phyloP scores from a whole-genome alignment of 2,888 invertebrate genomes.

The Cheilosia urbana region DNA sequence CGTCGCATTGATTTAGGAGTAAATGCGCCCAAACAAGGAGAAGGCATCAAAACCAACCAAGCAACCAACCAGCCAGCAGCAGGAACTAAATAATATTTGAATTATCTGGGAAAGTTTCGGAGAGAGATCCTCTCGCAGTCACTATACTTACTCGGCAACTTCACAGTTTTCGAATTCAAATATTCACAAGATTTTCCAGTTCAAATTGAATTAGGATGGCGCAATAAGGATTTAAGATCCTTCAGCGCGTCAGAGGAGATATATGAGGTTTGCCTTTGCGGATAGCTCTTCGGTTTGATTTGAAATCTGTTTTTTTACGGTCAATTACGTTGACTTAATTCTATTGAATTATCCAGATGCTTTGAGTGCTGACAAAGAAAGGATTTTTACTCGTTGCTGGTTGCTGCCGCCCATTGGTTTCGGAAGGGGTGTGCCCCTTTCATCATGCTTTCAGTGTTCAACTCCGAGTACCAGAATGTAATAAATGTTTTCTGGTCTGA shows the following conservation, averaged over 20 bases:
- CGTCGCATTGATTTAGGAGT: slow-evolving; percentile 38
- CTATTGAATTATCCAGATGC: slow-evolving; percentile 65
- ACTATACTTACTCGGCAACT: slow-evolving; percentile 15
- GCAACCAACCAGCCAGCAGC: not conserved
- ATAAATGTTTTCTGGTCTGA: slow-evolving; percentile 65
- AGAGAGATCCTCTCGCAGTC: slow-evolving; percentile 13
- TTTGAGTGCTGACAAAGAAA: slow-evolving; percentile 44
- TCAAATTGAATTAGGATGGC: slow-evolving; percentile 59
- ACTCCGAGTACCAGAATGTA: slow-evolving; percentile 34
- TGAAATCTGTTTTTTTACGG: slow-evolving; percentile 59
- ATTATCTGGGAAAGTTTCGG: slow-evolving; percentile 51
- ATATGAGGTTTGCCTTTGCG: slow-evolving; percentile 36
- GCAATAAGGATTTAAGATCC: slow-evolving; percentile 40
- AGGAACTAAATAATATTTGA: slow-evolving; percentile 51
- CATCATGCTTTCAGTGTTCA: slow-evolving; percentile 1
- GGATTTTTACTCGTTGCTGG: slow-evolving; percentile 16
- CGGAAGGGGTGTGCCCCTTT: not conserved
- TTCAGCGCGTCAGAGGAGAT: slow-evolving; percentile 21
- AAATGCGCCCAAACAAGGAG: slow-evolving; percentile 8
- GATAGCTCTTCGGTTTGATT: slow-evolving; percentile 54
- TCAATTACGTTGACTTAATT: slow-evolving; percentile 70
- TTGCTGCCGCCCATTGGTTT: not conserved
- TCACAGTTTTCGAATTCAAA: slow-evolving; percentile 49
- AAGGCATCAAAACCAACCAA: not conserved
- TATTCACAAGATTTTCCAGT: slow-evolving; percentile 46